phyloP scores from a whole-genome alignment of 1,140 invertebrate species.

The Drosophila busckii region DNA sequence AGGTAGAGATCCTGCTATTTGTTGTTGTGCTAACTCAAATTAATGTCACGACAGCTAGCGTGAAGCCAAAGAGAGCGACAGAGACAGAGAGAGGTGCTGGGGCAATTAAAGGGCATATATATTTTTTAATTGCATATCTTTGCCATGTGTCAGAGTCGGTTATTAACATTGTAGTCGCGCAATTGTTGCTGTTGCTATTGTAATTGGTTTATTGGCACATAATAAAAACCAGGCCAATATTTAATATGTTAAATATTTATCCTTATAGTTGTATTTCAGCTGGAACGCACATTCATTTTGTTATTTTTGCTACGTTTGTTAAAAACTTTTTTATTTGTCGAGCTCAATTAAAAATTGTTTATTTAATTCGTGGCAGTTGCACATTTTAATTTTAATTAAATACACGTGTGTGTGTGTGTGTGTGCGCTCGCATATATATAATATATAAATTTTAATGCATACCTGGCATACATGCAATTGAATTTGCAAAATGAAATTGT shows the following conservation, averaged over 20 bases:
- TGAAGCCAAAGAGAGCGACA: slow-evolving; percentile 31
- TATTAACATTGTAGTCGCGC: slow-evolving; percentile 25
- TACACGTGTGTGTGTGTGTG: slow-evolving; percentile 31
- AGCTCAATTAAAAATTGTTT: slow-evolving; percentile 73
- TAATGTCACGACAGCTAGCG: slow-evolving; percentile 64
- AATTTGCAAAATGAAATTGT: slow-evolving; percentile 20
- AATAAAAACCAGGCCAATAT: slow-evolving; percentile 49
- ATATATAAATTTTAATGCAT: slow-evolving; percentile 44
- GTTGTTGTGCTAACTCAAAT: slow-evolving; percentile 55
- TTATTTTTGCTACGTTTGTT: slow-evolving; percentile 49
- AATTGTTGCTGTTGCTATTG: slow-evolving; percentile 40
- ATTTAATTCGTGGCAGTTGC: slow-evolving; percentile 69
- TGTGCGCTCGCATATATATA: too few species aligned
- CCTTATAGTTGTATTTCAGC: background rate
- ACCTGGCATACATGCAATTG: slow-evolving; percentile 14
- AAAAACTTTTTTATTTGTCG: slow-evolving; percentile 64
- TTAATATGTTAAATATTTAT: slow-evolving; percentile 19
- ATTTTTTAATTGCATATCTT: slow-evolving; percentile 68
- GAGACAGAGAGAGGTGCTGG: background rate
- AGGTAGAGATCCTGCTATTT: slow-evolving; percentile 12
- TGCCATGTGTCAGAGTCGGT: slow-evolving; percentile 42
- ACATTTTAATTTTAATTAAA: slow-evolving; percentile 72
- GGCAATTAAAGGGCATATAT: slow-evolving; percentile 67
- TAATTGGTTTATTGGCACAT: slow-evolving; percentile 68
- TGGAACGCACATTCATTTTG: slow-evolving; percentile 20